Evolutionary conservation across 2,888 invertebrate species (phyloP).

Genomic region (Stenichneumon culpator): DNA sequence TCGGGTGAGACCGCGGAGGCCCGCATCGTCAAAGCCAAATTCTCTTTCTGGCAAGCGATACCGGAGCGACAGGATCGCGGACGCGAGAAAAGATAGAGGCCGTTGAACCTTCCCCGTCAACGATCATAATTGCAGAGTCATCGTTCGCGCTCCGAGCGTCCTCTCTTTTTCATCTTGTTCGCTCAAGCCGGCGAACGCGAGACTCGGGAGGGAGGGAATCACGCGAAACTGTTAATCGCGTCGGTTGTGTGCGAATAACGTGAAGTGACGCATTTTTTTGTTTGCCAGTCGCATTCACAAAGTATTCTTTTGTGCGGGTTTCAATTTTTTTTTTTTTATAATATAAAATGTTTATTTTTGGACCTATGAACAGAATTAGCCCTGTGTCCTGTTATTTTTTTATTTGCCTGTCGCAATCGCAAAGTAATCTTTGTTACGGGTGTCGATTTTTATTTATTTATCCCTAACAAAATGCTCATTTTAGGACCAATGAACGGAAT

Average conservation of each 20-base stretch:
- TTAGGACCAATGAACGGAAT: no score
- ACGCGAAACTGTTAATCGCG: constrained; percentile 12
- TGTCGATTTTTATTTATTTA: no score
- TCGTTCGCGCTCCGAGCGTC: constrained; percentile 24
- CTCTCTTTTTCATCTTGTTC: constrained; percentile 27
- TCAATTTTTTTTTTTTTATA: background rate
- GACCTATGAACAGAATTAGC: no score
- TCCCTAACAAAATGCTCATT: no score
- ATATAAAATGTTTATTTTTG: no score
- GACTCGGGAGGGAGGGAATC: constrained; percentile 7
- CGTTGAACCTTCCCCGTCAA: constrained; percentile 59
- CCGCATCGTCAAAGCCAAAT: constrained; percentile 56
- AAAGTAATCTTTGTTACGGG: no score
- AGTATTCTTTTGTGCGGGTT: background rate
- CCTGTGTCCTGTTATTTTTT: no score
- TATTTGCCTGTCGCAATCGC: no score
- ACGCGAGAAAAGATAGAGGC: constrained; percentile 39
- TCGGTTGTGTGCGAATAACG: background rate
- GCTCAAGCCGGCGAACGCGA: constrained; percentile 13
- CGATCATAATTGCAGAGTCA: constrained; percentile 57
- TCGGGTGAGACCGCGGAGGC: background rate
- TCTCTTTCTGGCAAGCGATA: constrained; percentile 57
- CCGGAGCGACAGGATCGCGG: constrained; percentile 35
- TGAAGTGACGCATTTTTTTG: background rate
- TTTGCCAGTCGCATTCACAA: background rate